Conservation (phyloP, 1,140 invertebrate genomes). For the Macrocentrus cingulum region DNA sequence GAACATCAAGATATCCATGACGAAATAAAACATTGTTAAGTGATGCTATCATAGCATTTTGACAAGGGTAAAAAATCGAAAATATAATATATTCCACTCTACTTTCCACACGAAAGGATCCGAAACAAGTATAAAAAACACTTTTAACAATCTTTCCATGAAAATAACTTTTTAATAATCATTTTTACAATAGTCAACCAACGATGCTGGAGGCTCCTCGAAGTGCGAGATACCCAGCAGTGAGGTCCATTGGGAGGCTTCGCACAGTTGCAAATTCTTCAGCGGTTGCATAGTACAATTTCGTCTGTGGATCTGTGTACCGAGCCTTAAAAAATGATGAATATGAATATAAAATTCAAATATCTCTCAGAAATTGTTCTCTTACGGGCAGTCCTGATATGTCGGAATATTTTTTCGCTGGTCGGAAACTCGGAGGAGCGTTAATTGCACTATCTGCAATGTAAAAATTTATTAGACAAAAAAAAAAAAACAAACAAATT, state of each 20-base stretch:
- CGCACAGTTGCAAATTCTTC: slow-evolving; percentile 85
- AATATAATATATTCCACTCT: too few relatives aligned
- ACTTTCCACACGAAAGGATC: too few relatives aligned
- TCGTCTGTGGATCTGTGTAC: slow-evolving; percentile 89
- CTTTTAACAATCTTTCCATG: too few relatives aligned
- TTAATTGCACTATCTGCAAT: slow-evolving; percentile 79
- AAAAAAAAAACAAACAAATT: slow-evolving; percentile 14
- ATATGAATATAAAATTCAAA: slow-evolving; percentile 6
- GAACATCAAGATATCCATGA: too few relatives aligned
- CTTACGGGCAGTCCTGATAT: slow-evolving; percentile 80
- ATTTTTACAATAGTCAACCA: slow-evolving; percentile 61
- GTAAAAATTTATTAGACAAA: too few relatives aligned
- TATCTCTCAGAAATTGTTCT: slow-evolving; percentile 9
- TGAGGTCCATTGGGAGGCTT: slow-evolving; percentile 86
- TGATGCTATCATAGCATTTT: too few relatives aligned
- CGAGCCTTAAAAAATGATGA: slow-evolving; percentile 65
- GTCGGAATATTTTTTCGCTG: slow-evolving; percentile 92
- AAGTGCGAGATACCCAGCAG: slow-evolving; percentile 82
- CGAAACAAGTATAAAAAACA: too few relatives aligned
- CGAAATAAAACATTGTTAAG: too few relatives aligned
- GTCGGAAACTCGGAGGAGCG: slow-evolving; percentile 86
- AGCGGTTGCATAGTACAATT: slow-evolving; percentile 78
- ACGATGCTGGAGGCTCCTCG: slow-evolving; percentile 84
- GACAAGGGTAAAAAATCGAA: too few relatives aligned
- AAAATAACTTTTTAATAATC: too few relatives aligned